Conservation (phyloP, 2,113 vertebrate genomes). For the Mixornis gularis region DNA sequence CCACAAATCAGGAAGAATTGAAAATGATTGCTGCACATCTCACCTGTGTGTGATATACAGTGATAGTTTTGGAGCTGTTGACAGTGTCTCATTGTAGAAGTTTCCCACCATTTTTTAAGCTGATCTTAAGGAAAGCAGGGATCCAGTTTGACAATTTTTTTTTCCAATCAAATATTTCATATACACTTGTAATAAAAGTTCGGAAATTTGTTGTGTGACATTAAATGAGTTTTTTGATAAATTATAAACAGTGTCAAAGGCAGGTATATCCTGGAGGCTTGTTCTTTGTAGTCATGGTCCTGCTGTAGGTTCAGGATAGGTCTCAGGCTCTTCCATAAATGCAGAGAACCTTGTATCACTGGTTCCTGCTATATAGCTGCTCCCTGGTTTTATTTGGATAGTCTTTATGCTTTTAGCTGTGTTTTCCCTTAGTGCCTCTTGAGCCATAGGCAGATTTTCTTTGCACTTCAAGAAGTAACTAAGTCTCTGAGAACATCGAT, state of each 20-base stretch:
- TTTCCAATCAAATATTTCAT: background rate
- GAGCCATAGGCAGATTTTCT: background rate
- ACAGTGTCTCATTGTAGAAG: background rate
- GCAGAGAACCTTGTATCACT: background rate
- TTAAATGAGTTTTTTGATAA: background rate
- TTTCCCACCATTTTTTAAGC: background rate
- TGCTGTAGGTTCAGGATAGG: background rate
- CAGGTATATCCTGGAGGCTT: background rate
- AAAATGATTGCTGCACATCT: background rate
- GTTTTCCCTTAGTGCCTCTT: background rate
- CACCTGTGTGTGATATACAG: background rate
- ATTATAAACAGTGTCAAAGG: background rate
- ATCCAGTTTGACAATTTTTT: background rate
- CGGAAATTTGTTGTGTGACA: background rate
- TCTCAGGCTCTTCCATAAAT: background rate
- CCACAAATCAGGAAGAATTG: background rate
- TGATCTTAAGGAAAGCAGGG: background rate
- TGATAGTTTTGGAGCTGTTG: background rate
- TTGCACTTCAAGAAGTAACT: background rate
- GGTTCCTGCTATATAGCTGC: background rate
- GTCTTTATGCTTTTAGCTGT: background rate
- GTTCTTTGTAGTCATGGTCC: background rate
- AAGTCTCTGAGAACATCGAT: accelerated
- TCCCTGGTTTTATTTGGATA: background rate
- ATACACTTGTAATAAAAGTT: background rate